phyloP scores from a whole-genome alignment of 2,113 vertebrate species.

The Isichthys henryi region DNA sequence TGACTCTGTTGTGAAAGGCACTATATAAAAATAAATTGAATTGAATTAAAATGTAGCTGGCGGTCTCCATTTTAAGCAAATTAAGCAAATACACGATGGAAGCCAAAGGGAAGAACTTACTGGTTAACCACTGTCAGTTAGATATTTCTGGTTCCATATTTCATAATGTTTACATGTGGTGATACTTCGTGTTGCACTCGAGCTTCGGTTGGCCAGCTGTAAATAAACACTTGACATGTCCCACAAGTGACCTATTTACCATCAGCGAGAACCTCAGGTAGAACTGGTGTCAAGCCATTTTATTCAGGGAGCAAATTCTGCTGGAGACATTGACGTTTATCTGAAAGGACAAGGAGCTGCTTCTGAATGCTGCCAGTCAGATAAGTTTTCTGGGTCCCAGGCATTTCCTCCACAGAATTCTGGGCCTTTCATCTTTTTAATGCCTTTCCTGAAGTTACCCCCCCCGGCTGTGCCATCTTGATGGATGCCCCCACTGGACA shows the following conservation, averaged over 20 bases:
- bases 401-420: neutral
- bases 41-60: neutral
- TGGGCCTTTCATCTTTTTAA: neutral
- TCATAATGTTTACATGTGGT: neutral
- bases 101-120: neutral
- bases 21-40: too few species aligned
- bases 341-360: neutral
- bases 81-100: neutral
- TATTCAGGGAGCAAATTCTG: neutral
- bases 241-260: neutral
- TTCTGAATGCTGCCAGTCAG: neutral
- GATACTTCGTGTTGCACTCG: neutral
- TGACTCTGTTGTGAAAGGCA: too few species aligned
- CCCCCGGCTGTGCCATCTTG: neutral
- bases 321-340: neutral
- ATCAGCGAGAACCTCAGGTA: neutral
- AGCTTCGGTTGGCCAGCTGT: neutral
- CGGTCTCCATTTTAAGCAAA: neutral
- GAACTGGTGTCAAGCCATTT: neutral
- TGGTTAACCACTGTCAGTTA: neutral
- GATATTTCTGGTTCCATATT: neutral
- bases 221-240: neutral
- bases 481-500: neutral
- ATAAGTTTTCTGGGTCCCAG: neutral
- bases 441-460: neutral